phyloP scores from a whole-genome alignment of 2,888 invertebrate genomes.

The Spodoptera picta region DNA sequence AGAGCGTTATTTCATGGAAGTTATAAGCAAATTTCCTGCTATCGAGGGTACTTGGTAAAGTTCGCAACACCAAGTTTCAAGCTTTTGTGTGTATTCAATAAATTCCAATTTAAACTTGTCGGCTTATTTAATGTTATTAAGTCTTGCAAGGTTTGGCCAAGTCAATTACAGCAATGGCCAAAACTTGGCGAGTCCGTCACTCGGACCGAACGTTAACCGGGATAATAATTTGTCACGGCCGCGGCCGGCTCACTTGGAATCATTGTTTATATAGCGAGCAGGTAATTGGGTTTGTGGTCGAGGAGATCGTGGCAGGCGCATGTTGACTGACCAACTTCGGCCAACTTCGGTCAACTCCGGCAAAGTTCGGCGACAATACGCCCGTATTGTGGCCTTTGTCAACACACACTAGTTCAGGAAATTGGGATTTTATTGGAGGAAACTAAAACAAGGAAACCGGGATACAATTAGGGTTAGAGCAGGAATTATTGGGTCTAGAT shows the following conservation, averaged over 20 bases:
- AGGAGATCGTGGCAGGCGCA: constrained; percentile 25
- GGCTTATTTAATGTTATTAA: constrained; percentile 49
- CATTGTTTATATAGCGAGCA: constrained; percentile 47
- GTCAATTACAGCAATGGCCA: constrained; percentile 36
- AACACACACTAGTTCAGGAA: constrained; percentile 37
- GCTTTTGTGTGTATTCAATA: constrained; percentile 44
- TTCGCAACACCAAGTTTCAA: constrained; percentile 21
- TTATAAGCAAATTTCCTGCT: constrained; percentile 35
- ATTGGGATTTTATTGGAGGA: constrained; percentile 36
- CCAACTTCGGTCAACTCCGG: constrained; percentile 26
- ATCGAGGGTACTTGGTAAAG: constrained; percentile 25
- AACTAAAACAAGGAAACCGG: constrained; percentile 14
- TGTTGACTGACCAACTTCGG: constrained; percentile 24
- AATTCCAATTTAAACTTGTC: constrained; percentile 48
- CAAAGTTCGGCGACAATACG: constrained; percentile 31
- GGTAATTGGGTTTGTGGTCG: constrained; percentile 50
- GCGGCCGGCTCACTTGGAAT: constrained; percentile 30
- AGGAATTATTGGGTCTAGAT: not conserved
- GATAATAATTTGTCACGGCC: constrained; percentile 50
- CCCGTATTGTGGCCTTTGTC: constrained; percentile 23
- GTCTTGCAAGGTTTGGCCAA: constrained; percentile 33
- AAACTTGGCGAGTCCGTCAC: constrained; percentile 34
- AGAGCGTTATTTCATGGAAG: constrained; percentile 13
- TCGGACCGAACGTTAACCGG: constrained; percentile 24
- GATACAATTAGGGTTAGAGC: not conserved